phyloP scores from a whole-genome alignment of 2,888 invertebrate species.

The Vesta saturnalis region DNA sequence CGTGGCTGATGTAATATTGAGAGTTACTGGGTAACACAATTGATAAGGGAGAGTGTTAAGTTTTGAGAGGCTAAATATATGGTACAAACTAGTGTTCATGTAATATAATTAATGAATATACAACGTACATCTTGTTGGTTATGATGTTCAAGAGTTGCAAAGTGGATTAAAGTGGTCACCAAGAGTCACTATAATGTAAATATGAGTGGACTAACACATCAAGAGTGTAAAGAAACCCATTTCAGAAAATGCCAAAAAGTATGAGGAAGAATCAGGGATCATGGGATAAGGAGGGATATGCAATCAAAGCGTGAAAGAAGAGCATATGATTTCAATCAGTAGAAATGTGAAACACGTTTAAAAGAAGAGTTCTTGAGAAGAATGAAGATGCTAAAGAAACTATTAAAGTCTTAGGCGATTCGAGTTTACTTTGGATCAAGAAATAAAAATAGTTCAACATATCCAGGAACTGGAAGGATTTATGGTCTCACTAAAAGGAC shows the following conservation, averaged over 20 bases:
- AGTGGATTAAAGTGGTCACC: conserved; percentile 8
- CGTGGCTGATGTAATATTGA: neutral
- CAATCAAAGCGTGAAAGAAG: neutral
- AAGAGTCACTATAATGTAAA: too few relatives aligned
- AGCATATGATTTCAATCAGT: conserved; percentile 2
- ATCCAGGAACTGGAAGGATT: conserved; percentile 1
- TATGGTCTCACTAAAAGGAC: conserved; percentile 9
- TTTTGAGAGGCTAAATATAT: too few relatives aligned
- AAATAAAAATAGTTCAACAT: too few relatives aligned
- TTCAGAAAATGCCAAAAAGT: too few relatives aligned
- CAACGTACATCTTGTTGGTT: too few relatives aligned
- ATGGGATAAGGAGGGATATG: neutral
- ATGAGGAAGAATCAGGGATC: neutral
- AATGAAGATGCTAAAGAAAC: neutral
- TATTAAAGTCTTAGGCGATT: conserved; percentile 1
- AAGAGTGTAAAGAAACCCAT: too few relatives aligned
- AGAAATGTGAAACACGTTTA: neutral
- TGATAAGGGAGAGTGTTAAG: too few relatives aligned
- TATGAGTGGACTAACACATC: too few relatives aligned
- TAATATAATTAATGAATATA: conserved; percentile 9
- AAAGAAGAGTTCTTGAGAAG: neutral
- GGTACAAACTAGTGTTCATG: neutral
- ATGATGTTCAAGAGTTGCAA: conserved; percentile 8
- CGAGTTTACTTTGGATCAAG: too few relatives aligned
- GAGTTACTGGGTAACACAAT: neutral